Base-by-base conservation (phyloP, 2,113 vertebrate genomes). In the Glareola pratincola region DNA sequence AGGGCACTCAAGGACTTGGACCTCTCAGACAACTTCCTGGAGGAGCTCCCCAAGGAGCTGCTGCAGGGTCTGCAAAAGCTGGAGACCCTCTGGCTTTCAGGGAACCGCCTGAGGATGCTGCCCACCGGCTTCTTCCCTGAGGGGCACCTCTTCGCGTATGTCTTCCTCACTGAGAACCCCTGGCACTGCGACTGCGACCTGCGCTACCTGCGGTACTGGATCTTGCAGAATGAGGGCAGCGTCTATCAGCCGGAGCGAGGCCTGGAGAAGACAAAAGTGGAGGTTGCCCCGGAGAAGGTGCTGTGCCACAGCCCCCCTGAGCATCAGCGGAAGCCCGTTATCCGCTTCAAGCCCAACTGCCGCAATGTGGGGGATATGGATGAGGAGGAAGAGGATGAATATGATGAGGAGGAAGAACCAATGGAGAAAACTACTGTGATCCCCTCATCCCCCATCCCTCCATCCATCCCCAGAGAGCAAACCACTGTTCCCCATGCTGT, bases 171-270 rank as follows among this genome's bases (percentile, higher is more conserved):
- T 1, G 91, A 78, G 37, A 98, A 98, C 37, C 96, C 83, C 30
- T 98, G 97, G 97, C 71, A 63, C 50, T 98, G 98, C 1, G 22
- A 94, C 73, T 98, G 98, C 7, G 11, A 16, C 22, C 78, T 98
- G n/a, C 4, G 3, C 29, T 96, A 98, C 73, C 90, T 98, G 41
- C 79, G 74, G 22, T 4, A 4, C 11, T 98, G 98, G 98, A 89
- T 98, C 79, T 2, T 8, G 4, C 10, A 66, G 1, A 95, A 98
- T 2, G 17, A 39, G 0, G 39, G 19, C 12, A 53, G 39, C 1
- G 84, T 98, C 63, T 97, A 97, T 16, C 76, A 92, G 21, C 92
- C 88, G 0, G 54, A 88, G 57, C 14, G 88, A 2, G 73, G 91
- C 16, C 29, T 47, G 11, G 56, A 68, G 23, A 73, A 97, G 84